A percentile compares a stretch with the other conserved stretches of the same genome.
Evolutionary conservation across 1,140 invertebrate species (phyloP).

Genomic region (Globodera ellingtonae): DNA sequence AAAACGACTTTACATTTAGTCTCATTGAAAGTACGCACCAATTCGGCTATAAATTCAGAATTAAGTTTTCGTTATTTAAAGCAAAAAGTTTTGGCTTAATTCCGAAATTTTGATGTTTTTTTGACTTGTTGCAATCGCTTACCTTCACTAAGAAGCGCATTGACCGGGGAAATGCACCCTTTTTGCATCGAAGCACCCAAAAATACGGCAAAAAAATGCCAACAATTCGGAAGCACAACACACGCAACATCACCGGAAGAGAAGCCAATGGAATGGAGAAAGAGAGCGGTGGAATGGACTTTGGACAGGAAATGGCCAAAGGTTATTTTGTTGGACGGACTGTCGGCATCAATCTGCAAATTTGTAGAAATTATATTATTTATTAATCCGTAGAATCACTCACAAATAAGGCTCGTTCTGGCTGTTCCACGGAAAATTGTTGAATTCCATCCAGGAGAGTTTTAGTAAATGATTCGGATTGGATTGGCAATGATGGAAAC

Average conservation of each 20-base stretch:
- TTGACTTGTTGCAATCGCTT: slow-evolving; percentile 18
- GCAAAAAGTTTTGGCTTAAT: background rate
- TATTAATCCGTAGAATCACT: slow-evolving; percentile 5
- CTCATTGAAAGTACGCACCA: slow-evolving; percentile 74
- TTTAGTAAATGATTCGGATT: slow-evolving; percentile 28
- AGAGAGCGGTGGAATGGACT: slow-evolving; percentile 37
- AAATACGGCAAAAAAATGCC: slow-evolving; percentile 44
- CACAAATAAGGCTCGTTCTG: slow-evolving; percentile 38
- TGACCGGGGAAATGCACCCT: slow-evolving; percentile 73
- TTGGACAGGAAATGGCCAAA: slow-evolving; percentile 30
- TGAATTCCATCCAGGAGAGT: slow-evolving; percentile 41
- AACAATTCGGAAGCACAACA: slow-evolving; percentile 39
- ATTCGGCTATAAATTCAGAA: slow-evolving; percentile 71
- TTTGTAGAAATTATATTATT: background rate
- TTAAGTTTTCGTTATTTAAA: background rate
- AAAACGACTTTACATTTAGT: slow-evolving; percentile 74
- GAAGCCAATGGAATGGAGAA: slow-evolving; percentile 68
- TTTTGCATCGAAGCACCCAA: slow-evolving; percentile 66
- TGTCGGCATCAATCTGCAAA: slow-evolving; percentile 44
- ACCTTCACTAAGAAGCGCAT: slow-evolving; percentile 64
- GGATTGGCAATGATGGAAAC: slow-evolving; percentile 43
- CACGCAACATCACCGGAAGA: slow-evolving; percentile 66
- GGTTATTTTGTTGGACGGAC: slow-evolving; percentile 35
- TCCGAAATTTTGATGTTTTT: slow-evolving; percentile 1
- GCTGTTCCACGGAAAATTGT: slow-evolving; percentile 35